Percentiles rank a stretch among this genome's conserved stretches.
Evolutionary conservation across 2,888 invertebrate species (phyloP).

Genomic region (Ischnus inquisitorius): DNA sequence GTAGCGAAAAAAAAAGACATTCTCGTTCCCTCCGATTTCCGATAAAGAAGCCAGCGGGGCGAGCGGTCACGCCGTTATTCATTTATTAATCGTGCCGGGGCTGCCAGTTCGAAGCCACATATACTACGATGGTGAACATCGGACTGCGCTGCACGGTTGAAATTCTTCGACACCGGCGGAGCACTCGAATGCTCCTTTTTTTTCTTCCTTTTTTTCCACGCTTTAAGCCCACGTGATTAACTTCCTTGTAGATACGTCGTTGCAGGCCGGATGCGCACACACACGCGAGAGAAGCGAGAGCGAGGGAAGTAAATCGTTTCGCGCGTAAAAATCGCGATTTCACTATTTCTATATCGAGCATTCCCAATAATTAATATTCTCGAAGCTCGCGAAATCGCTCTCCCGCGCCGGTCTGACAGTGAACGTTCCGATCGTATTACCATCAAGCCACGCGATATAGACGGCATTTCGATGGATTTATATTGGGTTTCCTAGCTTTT

Average conservation of each 20-base stretch:
- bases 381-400: conserved; percentile 6
- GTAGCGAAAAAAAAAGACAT: not conserved
- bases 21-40: conserved; percentile 52
- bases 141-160: conserved; percentile 22
- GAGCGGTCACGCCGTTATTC: conserved; percentile 62
- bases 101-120: conserved; percentile 49
- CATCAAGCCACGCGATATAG: conserved; percentile 15
- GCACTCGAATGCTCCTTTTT: conserved; percentile 50
- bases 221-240: conserved; percentile 46
- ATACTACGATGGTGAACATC: conserved; percentile 42
- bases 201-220: conserved; percentile 10
- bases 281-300: not conserved
- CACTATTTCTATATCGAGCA: conserved; percentile 10
- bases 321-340: conserved; percentile 32
- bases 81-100: conserved; percentile 63
- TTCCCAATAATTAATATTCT: conserved; percentile 33
- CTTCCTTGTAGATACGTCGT: conserved; percentile 8
- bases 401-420: conserved; percentile 4
- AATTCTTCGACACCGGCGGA: conserved; percentile 46
- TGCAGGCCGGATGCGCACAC: not conserved
- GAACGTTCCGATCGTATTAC: conserved; percentile 10
- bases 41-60: conserved; percentile 51
- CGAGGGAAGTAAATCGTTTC: not conserved
- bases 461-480: conserved; percentile 18
- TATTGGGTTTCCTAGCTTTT: conserved; percentile 1